These are phyloP conservation scores for Boulengeromyrus knoepffleri DNA, from an alignment of 2,113 vertebrate species.

Conservation along the genomic window DNA sequence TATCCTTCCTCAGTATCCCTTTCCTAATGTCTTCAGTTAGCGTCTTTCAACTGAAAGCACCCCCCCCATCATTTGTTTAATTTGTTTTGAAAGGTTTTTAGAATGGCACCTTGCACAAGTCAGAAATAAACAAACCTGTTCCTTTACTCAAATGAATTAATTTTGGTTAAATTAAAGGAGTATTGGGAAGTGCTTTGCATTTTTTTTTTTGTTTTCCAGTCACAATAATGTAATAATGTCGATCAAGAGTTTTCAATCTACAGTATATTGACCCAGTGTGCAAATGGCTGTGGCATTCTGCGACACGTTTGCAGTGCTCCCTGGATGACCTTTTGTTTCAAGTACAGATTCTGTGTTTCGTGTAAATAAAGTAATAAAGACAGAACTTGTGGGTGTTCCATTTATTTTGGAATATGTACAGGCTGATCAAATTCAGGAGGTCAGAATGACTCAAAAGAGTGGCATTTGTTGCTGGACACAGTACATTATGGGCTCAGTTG, in stretches of 20 bases:
- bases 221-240: neutral
- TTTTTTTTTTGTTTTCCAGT: neutral
- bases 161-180: neutral
- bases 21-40: neutral
- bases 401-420: neutral
- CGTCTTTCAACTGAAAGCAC: neutral
- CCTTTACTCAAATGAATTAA: neutral
- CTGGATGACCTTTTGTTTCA: neutral
- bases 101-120: neutral
- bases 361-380: neutral
- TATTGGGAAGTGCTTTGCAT: neutral
- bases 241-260: neutral
- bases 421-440: neutral
- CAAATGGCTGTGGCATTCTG: neutral
- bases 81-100: neutral
- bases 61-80: neutral
- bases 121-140: neutral
- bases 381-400: neutral
- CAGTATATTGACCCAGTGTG: neutral
- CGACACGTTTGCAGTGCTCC: neutral
- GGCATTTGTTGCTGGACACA: neutral
- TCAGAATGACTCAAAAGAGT: neutral
- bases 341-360: neutral
- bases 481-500: neutral
- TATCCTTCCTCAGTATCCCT: neutral